Evolutionary conservation across 2,113 vertebrate species (phyloP), one percentile per base, ranked within the genome.

Genomic region (Peucedramus taeniatus): DNA sequence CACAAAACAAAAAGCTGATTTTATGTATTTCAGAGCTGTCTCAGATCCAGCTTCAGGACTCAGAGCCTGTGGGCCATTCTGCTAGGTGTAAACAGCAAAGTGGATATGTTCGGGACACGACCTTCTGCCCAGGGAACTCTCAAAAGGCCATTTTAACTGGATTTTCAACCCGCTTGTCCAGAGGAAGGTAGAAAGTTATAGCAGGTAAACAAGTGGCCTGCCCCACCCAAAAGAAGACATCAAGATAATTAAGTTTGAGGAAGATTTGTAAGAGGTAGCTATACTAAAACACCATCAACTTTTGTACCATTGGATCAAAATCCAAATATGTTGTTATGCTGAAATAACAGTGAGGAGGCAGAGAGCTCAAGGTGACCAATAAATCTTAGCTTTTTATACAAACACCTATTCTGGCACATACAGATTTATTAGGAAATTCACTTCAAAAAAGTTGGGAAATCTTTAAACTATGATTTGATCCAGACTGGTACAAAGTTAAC

Each of bases 21-120:
- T 80, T 16, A 33, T 3, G 7, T 4, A 54, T 37, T 57, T 75
- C 68, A 10, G 49, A 64, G 51, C 26, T 71, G 13, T 8, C 78
- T 45, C 21, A 21, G 42, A 49, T 65, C 16, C 65, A 53, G 11
- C 49, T 69, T n/a, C 68, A 45, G 19, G 16, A 47, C 49, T 56
- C 22, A 1, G 40, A 76, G 61, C 15, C 57, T 21, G 37, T 1
- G 6, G 53, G 21, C 31, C 16, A 30, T 45, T 66, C 42, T 66
- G n/a, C 42, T 31, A 7, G 21, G 9, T 39, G 39, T 37, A 14
- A 40, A 42, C 18, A 77, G 60, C 47, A 66, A 22, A 33, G 10
- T 0, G 47, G 11, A 5, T 6, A 17, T 1, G 2, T 22, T 59
- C 26, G 66, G 56, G 69, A 35, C 51, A 28, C 1, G 3, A 51